Evolutionary conservation across 2,888 invertebrate genomes (phyloP).

Genomic region (Dione vanillae): DNA sequence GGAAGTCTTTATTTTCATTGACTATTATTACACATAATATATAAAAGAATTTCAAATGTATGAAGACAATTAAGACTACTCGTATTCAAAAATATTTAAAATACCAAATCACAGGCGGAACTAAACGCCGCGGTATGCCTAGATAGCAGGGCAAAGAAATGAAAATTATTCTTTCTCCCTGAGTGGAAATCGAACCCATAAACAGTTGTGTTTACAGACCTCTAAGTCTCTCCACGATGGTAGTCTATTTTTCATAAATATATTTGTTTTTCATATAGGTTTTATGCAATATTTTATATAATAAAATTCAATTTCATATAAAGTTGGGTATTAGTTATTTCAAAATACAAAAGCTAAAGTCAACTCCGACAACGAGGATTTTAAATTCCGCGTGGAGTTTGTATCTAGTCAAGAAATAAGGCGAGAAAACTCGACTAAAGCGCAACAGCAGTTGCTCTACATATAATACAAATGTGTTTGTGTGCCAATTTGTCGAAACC

Average conservation of each 20-base stretch:
- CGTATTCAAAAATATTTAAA: no score
- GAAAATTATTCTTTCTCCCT: no score
- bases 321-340: slow-evolving; percentile 43
- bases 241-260: not conserved
- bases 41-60: not conserved
- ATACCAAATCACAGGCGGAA: no score
- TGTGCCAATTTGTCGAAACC: slow-evolving; percentile 20
- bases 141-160: no score
- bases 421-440: slow-evolving; percentile 30
- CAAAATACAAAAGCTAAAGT: slow-evolving; percentile 42
- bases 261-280: slow-evolving; percentile 4
- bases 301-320: slow-evolving; percentile 36
- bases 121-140: no score
- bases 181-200: no score
- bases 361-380: slow-evolving; percentile 41
- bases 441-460: slow-evolving; percentile 33
- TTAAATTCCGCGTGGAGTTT: slow-evolving; percentile 46
- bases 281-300: slow-evolving; percentile 21
- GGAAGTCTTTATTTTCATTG: not conserved
- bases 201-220: no score
- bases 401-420: slow-evolving; percentile 46
- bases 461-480: slow-evolving; percentile 22
- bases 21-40: not conserved
- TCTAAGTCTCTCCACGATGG: no score
- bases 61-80: not conserved